Evolutionary conservation across 2,888 invertebrate genomes (phyloP), one percentile per base, ranked within the genome.

Genomic region (Phymatocera aterrima): DNA sequence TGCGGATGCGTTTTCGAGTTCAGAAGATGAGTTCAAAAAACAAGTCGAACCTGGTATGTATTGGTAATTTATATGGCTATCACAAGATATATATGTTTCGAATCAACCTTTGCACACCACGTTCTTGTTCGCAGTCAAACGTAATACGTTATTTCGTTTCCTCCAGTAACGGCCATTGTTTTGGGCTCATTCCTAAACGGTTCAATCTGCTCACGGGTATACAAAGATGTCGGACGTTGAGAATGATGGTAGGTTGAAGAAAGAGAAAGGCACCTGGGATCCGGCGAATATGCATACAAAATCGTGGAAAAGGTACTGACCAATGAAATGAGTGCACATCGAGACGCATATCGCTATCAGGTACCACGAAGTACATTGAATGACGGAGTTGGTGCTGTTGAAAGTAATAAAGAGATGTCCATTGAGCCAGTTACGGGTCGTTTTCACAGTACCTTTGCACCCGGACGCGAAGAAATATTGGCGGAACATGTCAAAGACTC

Each of bases 311-410:
- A 81, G 79, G 83, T 82, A 40, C 43, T 79, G 54, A 74, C 31
- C 80, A 79, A 80, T 21, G 64, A 83, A 68, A 81, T 82, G 80
- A 81, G 81, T 82, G 77, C 70, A 60, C 74, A 78, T 68, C 70
- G 72, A 74, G 79, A 78, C 34, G 79, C 80, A 65, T 31, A 51
- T 18, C 74, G 74, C 40, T 74, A 74, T 51, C n/a, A 74, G 21
- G 74, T 54, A 34, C 54, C 74, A 40, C 31, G 74, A 34, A 74
- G 3, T 18, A 74, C 74, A 57, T 57, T 74, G 57, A 74, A 15
- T 54, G 54, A 74, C 15, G 54, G 54, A 74, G 54, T 74, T 74
- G 31, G 12, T 74, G 12, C 6, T 3, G 24, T 74, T 18, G 54
- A 54, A 18, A 1, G 31, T n/a, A 74, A 51, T 40, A 74, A 74